Conservation (phyloP, 2,113 vertebrate genomes). For the Lophotis ruficrista region DNA sequence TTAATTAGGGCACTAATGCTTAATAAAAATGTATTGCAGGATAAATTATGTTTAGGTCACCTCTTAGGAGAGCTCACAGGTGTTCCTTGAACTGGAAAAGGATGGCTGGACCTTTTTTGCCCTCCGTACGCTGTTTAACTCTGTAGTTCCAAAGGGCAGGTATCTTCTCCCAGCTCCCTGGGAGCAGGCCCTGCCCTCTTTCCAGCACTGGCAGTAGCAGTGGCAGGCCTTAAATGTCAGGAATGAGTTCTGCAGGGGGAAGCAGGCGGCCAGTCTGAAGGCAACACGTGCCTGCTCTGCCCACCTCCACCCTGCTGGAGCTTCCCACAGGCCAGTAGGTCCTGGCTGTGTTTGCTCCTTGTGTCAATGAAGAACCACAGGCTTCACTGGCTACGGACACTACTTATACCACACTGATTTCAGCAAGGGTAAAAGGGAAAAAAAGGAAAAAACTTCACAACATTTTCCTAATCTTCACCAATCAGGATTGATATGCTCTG, state of each 20-base stretch:
- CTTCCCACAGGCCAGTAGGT: background rate
- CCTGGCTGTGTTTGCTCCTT: background rate
- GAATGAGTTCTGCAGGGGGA: background rate
- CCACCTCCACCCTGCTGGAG: background rate
- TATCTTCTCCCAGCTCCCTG: background rate
- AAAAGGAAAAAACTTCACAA: background rate
- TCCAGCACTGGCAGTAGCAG: background rate
- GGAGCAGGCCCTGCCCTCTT: background rate
- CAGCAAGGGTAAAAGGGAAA: background rate
- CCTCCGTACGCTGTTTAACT: background rate
- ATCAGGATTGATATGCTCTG: background rate
- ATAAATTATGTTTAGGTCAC: background rate
- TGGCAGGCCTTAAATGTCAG: background rate
- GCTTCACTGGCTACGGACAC: background rate
- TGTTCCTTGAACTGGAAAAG: background rate
- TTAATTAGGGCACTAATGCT: constrained; percentile 32
- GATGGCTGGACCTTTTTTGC: background rate
- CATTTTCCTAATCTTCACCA: background rate
- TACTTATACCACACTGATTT: background rate
- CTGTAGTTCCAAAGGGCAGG: background rate
- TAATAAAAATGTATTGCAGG: background rate
- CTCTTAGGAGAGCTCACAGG: background rate
- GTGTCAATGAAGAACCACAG: background rate
- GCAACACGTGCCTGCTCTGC: background rate
- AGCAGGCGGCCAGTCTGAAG: background rate